Evolutionary conservation across 23 tunicate species (phyloP), one percentile per base, ranked within the genome.

Genomic region (Botrylloides violaceus): DNA sequence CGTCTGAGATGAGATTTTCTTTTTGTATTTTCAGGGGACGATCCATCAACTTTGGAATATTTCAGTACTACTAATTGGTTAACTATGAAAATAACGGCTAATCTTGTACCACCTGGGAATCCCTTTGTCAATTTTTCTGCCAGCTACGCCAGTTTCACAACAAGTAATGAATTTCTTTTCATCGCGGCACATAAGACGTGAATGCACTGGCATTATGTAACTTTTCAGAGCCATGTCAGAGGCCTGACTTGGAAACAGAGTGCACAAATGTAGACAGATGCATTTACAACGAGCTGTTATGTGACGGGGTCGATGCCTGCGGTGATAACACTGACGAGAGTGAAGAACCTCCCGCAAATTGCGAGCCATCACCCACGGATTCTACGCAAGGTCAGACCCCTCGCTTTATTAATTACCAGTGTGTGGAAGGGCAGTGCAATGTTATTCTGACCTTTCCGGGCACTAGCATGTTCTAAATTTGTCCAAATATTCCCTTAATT

Each of bases 261-360:
- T 90, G 97, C 31, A 60, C 70, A 32, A 68, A 53, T 23, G 43
- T 37, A 68, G 57, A 68, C 2, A 72, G 85, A 2, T 90, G 97
- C 59, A 83, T 90, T 66, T 83, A 60, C 48, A 53, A 79, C 19
- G 81, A 39, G 25, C 29, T 90, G 39, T 53, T 77, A 38, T 90
- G 97, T 50, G 97, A 90, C 63, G 84, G 81, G 1, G 33, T 83
- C 7, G 90, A 90, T 32, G 82, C 90, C 23, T 90, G 97, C 32
- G 97, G 97, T 2, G 97, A 90, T 70, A 68, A 68, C 53, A 78
- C 97, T 2, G 97, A 90, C 36, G 97, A 90, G 58, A 30, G 32
- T 18, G 60, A 88, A 33, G 63, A 34, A 2, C 74, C 85, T 0
- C 97, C 97, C 39, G 62, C 88, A 2, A 65, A 65, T 58, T 82